A percentile compares a stretch with the other conserved stretches of the same genome.
Evolutionary conservation across 2,113 vertebrate species (phyloP).

Genomic region (Rhizomys pruinosus): DNA sequence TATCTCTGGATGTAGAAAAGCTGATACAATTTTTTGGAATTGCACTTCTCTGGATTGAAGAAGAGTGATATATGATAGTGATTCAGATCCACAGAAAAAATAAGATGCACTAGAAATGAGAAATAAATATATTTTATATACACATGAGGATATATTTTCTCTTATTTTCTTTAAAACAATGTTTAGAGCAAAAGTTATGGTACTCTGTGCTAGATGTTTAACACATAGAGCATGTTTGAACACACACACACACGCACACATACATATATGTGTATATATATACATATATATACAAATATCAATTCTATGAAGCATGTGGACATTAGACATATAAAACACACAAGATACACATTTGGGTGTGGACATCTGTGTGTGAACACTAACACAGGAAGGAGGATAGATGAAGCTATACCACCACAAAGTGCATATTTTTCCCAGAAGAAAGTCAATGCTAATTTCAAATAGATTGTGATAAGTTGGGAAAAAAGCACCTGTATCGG

Average conservation of each 20-base stretch:
- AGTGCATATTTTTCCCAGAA: not conserved
- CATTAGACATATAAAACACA: not conserved
- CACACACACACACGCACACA: no score
- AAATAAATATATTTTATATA: accelerated
- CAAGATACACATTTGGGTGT: not conserved
- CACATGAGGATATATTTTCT: not conserved
- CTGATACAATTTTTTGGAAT: not conserved
- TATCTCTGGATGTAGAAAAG: not conserved
- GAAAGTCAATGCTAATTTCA: not conserved
- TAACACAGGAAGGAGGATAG: not conserved
- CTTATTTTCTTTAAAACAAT: not conserved
- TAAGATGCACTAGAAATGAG: not conserved
- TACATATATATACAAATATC: not conserved
- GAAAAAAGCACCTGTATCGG: not conserved
- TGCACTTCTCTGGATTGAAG: not conserved
- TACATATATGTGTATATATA: not conserved
- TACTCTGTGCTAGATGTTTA: not conserved
- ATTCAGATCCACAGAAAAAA: not conserved
- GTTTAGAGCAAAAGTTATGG: not conserved
- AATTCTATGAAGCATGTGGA: not conserved
- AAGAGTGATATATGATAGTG: not conserved
- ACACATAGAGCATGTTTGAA: not conserved
- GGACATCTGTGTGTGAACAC: not conserved
- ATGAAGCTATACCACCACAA: no score
- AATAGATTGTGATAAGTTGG: not conserved